These are phyloP conservation scores for Aphodius sticticus DNA, from an alignment of 2,888 invertebrate species.

Conservation along the genomic window DNA sequence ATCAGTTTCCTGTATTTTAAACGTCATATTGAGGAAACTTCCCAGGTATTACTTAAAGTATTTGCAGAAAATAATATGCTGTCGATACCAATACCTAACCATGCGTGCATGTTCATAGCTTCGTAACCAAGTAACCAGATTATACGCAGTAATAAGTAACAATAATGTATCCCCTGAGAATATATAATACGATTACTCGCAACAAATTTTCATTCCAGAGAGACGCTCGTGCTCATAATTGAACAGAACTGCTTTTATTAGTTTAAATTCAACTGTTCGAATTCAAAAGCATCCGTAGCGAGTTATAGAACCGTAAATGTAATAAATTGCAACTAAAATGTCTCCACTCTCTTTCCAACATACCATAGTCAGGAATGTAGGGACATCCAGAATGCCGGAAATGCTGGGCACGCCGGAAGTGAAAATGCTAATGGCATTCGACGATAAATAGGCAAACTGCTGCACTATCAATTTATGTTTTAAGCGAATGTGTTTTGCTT, in stretches of 20 bases:
- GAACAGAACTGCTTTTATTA: neutral
- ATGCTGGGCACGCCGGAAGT: neutral
- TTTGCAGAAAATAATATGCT: too few species aligned
- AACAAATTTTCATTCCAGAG: neutral
- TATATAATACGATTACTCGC: too few species aligned
- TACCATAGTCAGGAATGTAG: neutral
- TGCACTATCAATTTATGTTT: neutral
- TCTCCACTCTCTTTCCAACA: neutral
- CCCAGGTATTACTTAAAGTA: too few species aligned
- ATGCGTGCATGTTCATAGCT: too few species aligned
- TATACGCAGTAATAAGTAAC: too few species aligned
- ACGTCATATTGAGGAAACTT: too few species aligned
- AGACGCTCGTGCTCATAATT: neutral
- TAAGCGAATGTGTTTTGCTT: neutral
- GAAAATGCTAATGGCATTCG: neutral
- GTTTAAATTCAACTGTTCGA: neutral
- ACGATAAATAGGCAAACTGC: neutral
- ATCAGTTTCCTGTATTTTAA: too few species aligned
- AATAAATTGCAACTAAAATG: conserved; percentile 4
- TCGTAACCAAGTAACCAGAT: too few species aligned
- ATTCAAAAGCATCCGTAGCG: neutral
- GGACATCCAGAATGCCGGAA: neutral
- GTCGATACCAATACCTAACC: too few species aligned
- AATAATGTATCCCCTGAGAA: too few species aligned
- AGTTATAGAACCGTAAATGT: neutral